Evolutionary conservation across 2,797 vertebrate genomes (phyloP).

Genomic region (Neosilurus hyrtlii): DNA sequence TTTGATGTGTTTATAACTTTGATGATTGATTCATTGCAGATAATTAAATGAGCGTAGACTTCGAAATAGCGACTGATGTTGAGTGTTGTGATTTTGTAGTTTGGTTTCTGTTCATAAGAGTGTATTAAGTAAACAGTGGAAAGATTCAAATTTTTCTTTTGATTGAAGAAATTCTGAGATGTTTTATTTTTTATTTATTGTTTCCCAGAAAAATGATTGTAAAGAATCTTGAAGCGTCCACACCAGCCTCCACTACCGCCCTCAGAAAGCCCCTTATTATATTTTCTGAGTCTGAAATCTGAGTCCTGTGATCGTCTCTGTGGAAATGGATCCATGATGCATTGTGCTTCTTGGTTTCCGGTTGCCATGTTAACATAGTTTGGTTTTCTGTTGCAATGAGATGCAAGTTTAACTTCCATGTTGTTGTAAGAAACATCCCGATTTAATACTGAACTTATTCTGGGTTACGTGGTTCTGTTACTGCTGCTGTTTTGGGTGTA

Average conservation of each 20-base stretch:
- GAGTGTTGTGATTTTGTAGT: not conserved
- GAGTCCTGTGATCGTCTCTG: not conserved
- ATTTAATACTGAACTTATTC: not conserved
- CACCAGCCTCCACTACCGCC: too few species aligned
- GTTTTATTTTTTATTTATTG: too few species aligned
- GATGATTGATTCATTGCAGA: not conserved
- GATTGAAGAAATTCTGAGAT: not conserved
- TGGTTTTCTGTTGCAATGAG: not conserved
- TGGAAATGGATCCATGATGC: not conserved
- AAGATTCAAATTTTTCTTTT: not conserved
- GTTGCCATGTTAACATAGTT: not conserved
- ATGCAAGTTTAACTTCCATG: not conserved
- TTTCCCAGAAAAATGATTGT: not conserved
- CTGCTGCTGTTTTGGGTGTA: not conserved
- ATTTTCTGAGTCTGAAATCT: not conserved
- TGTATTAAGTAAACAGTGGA: too few species aligned
- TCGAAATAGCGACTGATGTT: too few species aligned
- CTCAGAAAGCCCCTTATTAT: not conserved
- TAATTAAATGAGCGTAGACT: not conserved
- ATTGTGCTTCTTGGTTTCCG: not conserved
- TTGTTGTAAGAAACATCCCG: not conserved
- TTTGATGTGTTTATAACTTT: not conserved
- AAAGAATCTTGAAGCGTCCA: not conserved
- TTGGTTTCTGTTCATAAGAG: not conserved
- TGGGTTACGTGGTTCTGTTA: not conserved